Evolutionary conservation across 37 sponge, comb jelly and placozoan genomes (phyloP).

Genomic region (Halisarca cf. caerulea): DNA sequence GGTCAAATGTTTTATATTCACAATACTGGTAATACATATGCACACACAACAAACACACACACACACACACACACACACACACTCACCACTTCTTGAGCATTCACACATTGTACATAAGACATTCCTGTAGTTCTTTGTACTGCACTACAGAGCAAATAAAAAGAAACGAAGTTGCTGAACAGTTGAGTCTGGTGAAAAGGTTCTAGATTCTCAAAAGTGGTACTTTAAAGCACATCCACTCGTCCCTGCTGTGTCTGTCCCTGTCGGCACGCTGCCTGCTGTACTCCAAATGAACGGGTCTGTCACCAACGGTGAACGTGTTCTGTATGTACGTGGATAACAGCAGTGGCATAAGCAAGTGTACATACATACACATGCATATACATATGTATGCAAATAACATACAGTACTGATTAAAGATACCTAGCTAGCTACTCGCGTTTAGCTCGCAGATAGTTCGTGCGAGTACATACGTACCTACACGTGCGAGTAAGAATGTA

Average conservation of each 20-base stretch:
- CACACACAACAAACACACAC: background rate
- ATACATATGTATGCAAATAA: constrained; percentile 23
- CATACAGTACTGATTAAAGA: background rate
- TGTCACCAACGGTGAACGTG: constrained; percentile 7
- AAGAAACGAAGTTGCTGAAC: background rate
- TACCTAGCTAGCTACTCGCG: background rate
- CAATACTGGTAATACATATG: too few species aligned
- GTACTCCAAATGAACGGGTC: constrained; percentile 47
- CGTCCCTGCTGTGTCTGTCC: constrained; percentile 11
- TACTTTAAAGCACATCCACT: constrained; percentile 79
- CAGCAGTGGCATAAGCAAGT: background rate
- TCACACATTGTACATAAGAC: constrained; percentile 70
- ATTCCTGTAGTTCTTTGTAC: constrained; percentile 64
- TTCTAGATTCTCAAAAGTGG: background rate
- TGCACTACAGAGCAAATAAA: constrained; percentile 54
- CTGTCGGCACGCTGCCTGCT: constrained; percentile 45
- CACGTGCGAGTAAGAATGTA: background rate
- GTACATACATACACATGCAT: background rate
- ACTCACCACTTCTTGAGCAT: constrained; percentile 64
- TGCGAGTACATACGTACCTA: background rate
- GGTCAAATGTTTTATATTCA: too few species aligned
- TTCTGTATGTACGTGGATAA: background rate
- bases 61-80: background rate
- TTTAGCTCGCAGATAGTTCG: too few species aligned
- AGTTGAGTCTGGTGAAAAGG: too few species aligned